phyloP scores from a whole-genome alignment of 2,797 vertebrate genomes.

The Aldrovandia affinis region DNA sequence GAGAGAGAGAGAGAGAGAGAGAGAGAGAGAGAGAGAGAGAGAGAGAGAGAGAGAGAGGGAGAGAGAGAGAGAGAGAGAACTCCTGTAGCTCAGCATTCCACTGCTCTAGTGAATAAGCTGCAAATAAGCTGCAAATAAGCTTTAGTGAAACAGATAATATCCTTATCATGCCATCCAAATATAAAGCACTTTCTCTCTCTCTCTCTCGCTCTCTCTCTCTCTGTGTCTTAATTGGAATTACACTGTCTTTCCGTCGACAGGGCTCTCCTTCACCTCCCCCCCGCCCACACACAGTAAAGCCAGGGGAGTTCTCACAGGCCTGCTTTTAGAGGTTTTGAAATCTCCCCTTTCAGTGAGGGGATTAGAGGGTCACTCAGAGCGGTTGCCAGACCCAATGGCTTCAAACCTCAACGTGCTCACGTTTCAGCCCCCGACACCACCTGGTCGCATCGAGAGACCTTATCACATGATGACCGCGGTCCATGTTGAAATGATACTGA shows the following conservation, averaged over 20 bases:
- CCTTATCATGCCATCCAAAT: conserved; percentile 57
- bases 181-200: conserved; percentile 51
- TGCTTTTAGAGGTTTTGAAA: conserved; percentile 1
- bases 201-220: conserved; percentile 51
- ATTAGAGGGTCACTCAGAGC: conserved; percentile 25
- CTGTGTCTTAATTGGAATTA: conserved; percentile 36
- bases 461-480: not conserved
- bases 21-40: not conserved
- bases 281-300: not conserved
- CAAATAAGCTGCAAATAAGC: conserved; percentile 55
- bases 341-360: not conserved
- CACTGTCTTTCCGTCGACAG: conserved; percentile 1
- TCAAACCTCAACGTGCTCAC: conserved; percentile 10
- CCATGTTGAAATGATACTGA: not conserved
- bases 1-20: not conserved
- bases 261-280: conserved; percentile 32
- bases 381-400: conserved; percentile 45
- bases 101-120: conserved; percentile 51
- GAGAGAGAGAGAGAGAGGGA: not conserved
- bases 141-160: conserved; percentile 58
- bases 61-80: not conserved
- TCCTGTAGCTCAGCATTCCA: conserved; percentile 49
- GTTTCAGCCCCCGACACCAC: conserved; percentile 26
- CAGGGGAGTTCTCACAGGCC: not conserved
- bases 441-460: not conserved